Evolutionary conservation across 2,113 vertebrate species (phyloP).

Genomic region (Paramisgurnus dabryanus): DNA sequence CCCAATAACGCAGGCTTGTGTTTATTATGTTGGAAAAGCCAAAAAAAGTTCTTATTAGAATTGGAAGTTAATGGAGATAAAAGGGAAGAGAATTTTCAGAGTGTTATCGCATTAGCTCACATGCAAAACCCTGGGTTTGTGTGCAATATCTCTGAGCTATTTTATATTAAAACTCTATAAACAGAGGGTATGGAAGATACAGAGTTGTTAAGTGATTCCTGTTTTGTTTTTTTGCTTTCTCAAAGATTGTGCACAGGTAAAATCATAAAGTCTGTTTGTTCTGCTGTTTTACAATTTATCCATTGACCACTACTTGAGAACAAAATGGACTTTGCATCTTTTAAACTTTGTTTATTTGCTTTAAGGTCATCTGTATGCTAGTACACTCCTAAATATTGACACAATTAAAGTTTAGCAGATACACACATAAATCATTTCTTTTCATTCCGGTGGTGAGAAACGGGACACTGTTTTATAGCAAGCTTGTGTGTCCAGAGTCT

Average conservation of each 20-base stretch:
- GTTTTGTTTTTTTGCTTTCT: background rate
- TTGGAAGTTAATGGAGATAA: conserved; percentile 41
- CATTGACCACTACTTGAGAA: background rate
- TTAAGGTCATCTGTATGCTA: background rate
- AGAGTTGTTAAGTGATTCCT: conserved; percentile 10
- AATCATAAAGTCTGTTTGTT: background rate
- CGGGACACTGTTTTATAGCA: background rate
- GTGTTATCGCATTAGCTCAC: conserved; percentile 15
- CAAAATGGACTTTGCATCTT: background rate
- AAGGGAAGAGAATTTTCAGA: conserved; percentile 17
- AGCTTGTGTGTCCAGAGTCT: background rate
- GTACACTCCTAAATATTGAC: background rate
- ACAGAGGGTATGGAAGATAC: conserved; percentile 59
- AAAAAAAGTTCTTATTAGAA: conserved; percentile 41
- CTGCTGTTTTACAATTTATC: background rate
- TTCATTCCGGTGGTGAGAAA: background rate
- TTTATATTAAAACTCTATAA: conserved; percentile 32
- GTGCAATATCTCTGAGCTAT: conserved; percentile 27
- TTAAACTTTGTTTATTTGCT: background rate
- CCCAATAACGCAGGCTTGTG: conserved; percentile 43
- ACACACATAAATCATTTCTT: background rate
- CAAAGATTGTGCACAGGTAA: background rate
- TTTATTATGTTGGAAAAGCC: conserved; percentile 29
- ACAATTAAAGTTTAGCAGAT: background rate
- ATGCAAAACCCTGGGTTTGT: background rate